Evolutionary conservation across 2,797 vertebrate species (phyloP).

Genomic region (Poeciliopsis gracilis): DNA sequence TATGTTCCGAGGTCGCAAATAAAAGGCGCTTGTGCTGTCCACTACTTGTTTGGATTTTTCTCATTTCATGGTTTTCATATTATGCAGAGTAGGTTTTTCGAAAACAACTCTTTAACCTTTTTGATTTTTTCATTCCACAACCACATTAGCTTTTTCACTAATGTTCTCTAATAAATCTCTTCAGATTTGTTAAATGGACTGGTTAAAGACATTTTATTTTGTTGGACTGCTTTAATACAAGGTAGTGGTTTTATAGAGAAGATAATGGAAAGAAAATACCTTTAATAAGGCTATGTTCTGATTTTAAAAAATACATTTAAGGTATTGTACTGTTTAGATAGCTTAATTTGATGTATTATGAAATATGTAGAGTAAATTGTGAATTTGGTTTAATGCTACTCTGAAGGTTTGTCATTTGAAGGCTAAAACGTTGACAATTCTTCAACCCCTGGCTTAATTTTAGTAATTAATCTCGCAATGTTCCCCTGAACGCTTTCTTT

Average conservation of each 20-base stretch:
- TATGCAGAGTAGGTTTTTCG: background rate
- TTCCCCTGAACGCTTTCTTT: background rate
- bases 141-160: background rate
- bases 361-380: too few species aligned
- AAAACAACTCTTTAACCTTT: background rate
- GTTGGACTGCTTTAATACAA: background rate
- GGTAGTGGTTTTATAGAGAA: background rate
- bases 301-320: too few species aligned
- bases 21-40: conserved; percentile 73
- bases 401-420: background rate
- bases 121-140: background rate
- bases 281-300: background rate
- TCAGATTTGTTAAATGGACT: background rate
- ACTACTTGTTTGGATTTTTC: conserved; percentile 1
- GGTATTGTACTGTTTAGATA: too few species aligned
- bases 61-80: background rate
- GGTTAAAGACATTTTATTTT: background rate
- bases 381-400: background rate
- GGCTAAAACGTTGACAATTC: conserved; percentile 27
- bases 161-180: background rate
- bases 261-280: background rate
- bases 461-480: conserved; percentile 1
- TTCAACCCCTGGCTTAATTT: conserved; percentile 47
- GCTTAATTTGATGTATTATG: too few species aligned
- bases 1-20: conserved; percentile 69